phyloP scores from a whole-genome alignment of 2,797 vertebrate species.

The Mycteria americana region DNA sequence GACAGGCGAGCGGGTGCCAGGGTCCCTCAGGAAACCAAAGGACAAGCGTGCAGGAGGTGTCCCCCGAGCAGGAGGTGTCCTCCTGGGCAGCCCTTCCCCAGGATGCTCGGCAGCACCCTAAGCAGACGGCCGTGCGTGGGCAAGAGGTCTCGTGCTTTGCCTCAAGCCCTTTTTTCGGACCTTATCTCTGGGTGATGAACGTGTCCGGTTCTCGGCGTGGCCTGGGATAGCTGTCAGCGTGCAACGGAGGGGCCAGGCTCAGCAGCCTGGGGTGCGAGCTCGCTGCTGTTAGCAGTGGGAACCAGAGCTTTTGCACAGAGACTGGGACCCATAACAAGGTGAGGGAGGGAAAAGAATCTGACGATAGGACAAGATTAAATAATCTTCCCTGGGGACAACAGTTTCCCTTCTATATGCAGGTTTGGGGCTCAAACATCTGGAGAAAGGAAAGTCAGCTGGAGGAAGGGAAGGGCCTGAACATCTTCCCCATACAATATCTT shows the following conservation, averaged over 20 bases:
- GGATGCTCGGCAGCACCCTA: neutral
- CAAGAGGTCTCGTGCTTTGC: neutral
- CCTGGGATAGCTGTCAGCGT: neutral
- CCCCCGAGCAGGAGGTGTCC: neutral
- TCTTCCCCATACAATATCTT: accelerated
- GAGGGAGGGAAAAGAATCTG: neutral
- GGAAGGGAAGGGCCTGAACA: neutral
- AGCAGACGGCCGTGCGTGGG: neutral
- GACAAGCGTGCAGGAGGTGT: too few species aligned
- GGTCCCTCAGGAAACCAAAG: neutral
- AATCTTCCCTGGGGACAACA: neutral
- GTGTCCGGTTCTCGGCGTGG: neutral
- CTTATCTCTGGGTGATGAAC: neutral
- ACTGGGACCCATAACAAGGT: neutral
- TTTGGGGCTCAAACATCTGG: neutral
- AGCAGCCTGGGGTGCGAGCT: neutral
- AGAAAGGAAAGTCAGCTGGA: neutral
- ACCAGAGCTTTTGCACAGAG: neutral
- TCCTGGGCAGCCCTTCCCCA: neutral
- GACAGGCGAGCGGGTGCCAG: neutral
- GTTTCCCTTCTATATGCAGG: neutral
- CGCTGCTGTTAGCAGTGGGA: too few species aligned
- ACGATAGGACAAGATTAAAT: neutral
- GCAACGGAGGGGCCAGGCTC: accelerated
- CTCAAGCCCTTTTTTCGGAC: neutral